Conservation (phyloP, 2,797 vertebrate genomes). For the Neosilurus hyrtlii region DNA sequence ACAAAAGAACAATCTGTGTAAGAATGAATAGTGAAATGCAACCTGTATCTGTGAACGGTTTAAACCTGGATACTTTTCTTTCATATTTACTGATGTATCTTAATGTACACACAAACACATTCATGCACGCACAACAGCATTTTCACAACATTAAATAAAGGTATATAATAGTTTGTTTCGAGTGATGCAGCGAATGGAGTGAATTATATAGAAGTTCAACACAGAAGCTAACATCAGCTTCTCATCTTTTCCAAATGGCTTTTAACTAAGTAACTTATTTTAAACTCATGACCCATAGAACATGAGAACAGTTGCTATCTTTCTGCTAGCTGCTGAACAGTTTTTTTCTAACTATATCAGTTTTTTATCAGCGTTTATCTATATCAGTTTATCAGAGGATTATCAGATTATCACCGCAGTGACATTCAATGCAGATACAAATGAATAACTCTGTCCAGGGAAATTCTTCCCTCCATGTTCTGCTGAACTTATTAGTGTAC, state of each 20-base stretch:
- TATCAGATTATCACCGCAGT: neutral
- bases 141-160: neutral
- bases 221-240: neutral
- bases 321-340: neutral
- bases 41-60: neutral
- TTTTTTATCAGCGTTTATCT: too few relatives aligned
- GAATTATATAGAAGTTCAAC: neutral
- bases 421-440: constrained; percentile 14
- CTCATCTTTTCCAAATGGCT: neutral
- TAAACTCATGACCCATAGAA: neutral
- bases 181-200: neutral
- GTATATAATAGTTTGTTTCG: neutral
- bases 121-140: constrained; percentile 32
- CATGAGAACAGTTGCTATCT: neutral
- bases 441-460: neutral
- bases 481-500: constrained; percentile 16
- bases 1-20: neutral
- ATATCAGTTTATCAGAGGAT: constrained; percentile 14
- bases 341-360: neutral
- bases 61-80: neutral
- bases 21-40: neutral
- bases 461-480: neutral
- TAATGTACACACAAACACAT: neutral
- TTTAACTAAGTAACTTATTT: neutral
- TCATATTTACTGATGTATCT: neutral